phyloP scores from a whole-genome alignment of 2,888 invertebrate genomes.

The Willowsia nigromaculata region DNA sequence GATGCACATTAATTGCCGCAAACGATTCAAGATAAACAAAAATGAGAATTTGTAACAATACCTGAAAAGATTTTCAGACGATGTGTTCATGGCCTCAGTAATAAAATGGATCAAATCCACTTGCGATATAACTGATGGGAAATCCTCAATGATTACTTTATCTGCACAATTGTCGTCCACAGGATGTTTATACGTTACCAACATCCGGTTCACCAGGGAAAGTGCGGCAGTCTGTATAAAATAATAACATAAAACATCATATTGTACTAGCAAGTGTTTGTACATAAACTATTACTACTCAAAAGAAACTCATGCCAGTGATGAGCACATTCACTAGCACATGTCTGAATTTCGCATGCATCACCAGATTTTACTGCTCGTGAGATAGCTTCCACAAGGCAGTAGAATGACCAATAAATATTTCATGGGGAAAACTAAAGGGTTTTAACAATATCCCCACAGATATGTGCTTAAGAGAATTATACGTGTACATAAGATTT shows the following conservation, averaged over 20 bases:
- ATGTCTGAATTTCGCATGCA: neutral
- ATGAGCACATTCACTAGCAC: neutral
- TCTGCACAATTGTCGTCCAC: constrained; percentile 34
- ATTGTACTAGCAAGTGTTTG: neutral
- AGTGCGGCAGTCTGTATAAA: constrained; percentile 54
- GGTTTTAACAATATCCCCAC: neutral
- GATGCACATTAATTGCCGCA: too few species aligned
- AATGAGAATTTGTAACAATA: neutral
- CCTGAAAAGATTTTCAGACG: constrained; percentile 62
- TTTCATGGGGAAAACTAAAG: neutral
- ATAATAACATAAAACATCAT: neutral
- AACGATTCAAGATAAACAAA: too few species aligned
- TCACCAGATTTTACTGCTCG: neutral
- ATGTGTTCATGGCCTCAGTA: constrained; percentile 63
- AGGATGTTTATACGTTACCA: constrained; percentile 22
- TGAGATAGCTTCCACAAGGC: neutral
- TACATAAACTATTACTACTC: too few species aligned
- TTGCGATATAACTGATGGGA: constrained; percentile 55
- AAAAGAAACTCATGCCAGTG: too few species aligned
- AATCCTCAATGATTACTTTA: constrained; percentile 35
- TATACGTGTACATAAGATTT: neutral
- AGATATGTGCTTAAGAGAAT: neutral
- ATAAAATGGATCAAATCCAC: constrained; percentile 70
- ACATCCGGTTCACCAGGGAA: constrained; percentile 46
- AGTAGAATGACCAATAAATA: constrained; percentile 23